A percentile compares a stretch with the other conserved stretches of the same genome.
These are phyloP conservation scores for Phaethornis superciliosus DNA, from an alignment of 2,113 vertebrate species.

Conservation along the genomic window DNA sequence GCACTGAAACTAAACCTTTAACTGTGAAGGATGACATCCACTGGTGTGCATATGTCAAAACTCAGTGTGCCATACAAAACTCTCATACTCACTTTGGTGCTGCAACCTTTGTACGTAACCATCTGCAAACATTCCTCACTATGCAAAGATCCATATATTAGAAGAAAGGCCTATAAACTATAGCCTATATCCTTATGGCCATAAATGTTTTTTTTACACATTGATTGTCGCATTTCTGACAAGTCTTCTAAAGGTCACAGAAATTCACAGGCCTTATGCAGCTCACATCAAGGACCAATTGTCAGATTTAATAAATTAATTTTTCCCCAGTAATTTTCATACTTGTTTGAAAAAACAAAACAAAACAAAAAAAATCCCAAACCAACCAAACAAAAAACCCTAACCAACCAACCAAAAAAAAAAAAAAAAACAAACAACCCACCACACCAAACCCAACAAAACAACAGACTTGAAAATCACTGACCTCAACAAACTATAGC, in stretches of 20 bases:
- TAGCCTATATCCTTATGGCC: background rate
- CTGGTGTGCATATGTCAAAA: background rate
- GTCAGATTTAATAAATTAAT: background rate
- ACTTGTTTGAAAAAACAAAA: background rate
- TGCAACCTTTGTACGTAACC: background rate
- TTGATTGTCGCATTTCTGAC: background rate
- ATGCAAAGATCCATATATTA: background rate
- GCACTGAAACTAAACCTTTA: background rate
- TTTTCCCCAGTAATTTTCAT: background rate
- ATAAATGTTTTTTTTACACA: background rate
- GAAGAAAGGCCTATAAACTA: background rate
- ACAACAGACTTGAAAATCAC: background rate
- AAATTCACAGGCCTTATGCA: background rate
- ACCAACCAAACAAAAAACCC: too few relatives aligned
- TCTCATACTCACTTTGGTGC: accelerated
- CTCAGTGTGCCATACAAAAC: background rate
- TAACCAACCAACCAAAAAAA: too few relatives aligned
- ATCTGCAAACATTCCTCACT: background rate
- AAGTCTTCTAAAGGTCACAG: background rate
- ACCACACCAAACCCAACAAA: too few relatives aligned
- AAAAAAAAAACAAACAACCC: too few relatives aligned
- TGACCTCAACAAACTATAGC: background rate
- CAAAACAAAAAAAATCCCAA: too few relatives aligned
- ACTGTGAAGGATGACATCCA: background rate
- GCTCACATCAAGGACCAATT: background rate